Evolutionary conservation across 2,797 vertebrate genomes (phyloP), one percentile per base, ranked within the genome.

Genomic region (Sitta carolinensis): DNA sequence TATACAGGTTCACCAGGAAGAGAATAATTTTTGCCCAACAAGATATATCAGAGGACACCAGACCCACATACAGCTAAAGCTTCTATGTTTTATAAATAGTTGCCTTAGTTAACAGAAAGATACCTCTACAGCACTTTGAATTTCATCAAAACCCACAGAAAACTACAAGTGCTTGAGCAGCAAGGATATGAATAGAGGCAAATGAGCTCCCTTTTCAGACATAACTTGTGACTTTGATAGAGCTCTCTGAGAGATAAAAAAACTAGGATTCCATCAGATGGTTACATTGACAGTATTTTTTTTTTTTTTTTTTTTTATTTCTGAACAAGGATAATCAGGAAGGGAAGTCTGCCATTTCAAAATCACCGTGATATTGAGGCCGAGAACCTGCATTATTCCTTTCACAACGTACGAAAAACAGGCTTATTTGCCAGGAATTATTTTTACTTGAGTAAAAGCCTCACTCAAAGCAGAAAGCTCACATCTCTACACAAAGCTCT

Each of bases 151-250:
- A 34, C 7, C 14, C 61, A 54, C 13, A 77, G 50, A 83, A 78
- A 87, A 64, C 7, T 88, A 18, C 38, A 76, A 91, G n/a, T 59
- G 10, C 67, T 92, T 73, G 26, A 89, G 64, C 32, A 83, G 43
- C 55, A 84, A 74, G 54, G 42, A 62, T 81, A 67, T 93, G 81
- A 95, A 88, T 66, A 78, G 82, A 29, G 17, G 32, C 25, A 93
- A 97, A 96, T 50, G 67, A 93, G 72, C 58, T 95, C 42, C 27
- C 15, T 90, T 93, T 88, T 88, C 52, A 62, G 40, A 27, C 29
- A 32, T 26, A 83, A 89, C 75, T 90, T 64, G 68, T 10, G 61
- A 83, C 69, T 87, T 91, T 51, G 27, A 74, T 42, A 26, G 2
- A 68, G 66, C 27, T 77, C 80, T 97, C 19, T 69, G 77, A 70